Evolutionary conservation across 2,888 invertebrate genomes (phyloP).

Genomic region (Nipponacmea schrenckii): DNA sequence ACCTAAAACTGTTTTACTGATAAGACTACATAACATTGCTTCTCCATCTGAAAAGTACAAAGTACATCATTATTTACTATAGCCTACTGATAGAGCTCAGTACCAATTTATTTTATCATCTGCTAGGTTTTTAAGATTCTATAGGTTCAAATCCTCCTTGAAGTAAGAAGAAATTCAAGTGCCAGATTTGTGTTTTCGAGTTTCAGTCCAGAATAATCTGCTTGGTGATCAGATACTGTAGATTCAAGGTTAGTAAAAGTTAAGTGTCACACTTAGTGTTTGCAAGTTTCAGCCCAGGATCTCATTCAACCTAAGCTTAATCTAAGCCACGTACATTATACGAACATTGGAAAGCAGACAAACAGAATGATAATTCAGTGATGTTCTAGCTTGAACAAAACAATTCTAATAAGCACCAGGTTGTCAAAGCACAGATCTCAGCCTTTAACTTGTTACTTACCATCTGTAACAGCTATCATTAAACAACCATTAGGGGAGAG

Average conservation of each 20-base stretch:
- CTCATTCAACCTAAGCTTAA: no score
- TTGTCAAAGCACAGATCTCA: background rate
- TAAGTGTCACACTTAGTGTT: no score
- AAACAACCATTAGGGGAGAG: slow-evolving; percentile 88
- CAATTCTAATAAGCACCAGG: background rate
- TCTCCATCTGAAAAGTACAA: slow-evolving; percentile 66
- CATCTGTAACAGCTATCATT: slow-evolving; percentile 89
- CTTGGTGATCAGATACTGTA: no score
- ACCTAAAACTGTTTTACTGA: slow-evolving; percentile 85
- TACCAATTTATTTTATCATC: background rate
- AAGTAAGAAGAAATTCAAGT: background rate
- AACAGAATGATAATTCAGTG: background rate
- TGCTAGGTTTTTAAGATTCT: background rate
- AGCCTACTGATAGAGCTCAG: background rate
- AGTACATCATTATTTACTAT: slow-evolving; percentile 4
- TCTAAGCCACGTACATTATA: background rate
- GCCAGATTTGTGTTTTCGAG: no score
- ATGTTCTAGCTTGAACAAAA: background rate
- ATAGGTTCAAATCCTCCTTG: background rate
- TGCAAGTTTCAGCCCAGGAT: no score
- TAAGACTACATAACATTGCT: slow-evolving; percentile 77
- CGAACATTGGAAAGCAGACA: background rate
- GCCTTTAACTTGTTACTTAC: slow-evolving; percentile 66
- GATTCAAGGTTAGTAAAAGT: no score
- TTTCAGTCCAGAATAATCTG: no score